Evolutionary conservation across 2,888 invertebrate species (phyloP), one percentile per base, ranked within the genome.

Genomic region (Hypsopygia costalis): DNA sequence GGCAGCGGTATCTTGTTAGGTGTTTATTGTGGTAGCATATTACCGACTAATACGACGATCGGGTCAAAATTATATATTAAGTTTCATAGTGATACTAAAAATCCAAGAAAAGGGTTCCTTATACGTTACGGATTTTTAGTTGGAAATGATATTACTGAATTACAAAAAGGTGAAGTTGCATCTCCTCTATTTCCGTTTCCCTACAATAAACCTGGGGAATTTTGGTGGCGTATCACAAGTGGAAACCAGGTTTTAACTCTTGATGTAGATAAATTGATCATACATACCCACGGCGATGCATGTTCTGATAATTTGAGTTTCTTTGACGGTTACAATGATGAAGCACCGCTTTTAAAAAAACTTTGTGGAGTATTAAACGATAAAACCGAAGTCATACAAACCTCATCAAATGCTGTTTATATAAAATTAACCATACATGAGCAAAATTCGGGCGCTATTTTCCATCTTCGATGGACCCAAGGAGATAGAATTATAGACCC

Each of bases 171-270:
- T 0, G 82, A 86, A 51, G 91, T 98, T 25, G 90, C 93, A 9
- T 97, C 96, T 0, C 97, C 97, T 0, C 76, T 93, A 16, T 97
- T 94, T 78, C 96, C 97, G 0, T 46, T 69, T 5, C 63, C 70
- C 7, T 91, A 86, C 58, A 55, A 62, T 9, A 73, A 81, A 3
- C 43, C 59, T 16, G 90, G 88, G 0, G 67, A 75, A 8, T 92
- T 90, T 52, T 76, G 80, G 6, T 98, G 97, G 96, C 91, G 93
- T 33, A 91, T 91, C 0, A 94, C 64, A 1, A 58, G 52, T 9
- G 58, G 52, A 20, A 37, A 46, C n/a, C 59, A 65, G 34, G 48
- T 53, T 20, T 69, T 87, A 43, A 52, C 55, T 28, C 39, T 86
- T 8, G 53, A 43, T 25, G 49, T 86, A 20, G 55, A 73, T 36